phyloP scores from a whole-genome alignment of 2,797 vertebrate genomes.

The Onychomys torridus region DNA sequence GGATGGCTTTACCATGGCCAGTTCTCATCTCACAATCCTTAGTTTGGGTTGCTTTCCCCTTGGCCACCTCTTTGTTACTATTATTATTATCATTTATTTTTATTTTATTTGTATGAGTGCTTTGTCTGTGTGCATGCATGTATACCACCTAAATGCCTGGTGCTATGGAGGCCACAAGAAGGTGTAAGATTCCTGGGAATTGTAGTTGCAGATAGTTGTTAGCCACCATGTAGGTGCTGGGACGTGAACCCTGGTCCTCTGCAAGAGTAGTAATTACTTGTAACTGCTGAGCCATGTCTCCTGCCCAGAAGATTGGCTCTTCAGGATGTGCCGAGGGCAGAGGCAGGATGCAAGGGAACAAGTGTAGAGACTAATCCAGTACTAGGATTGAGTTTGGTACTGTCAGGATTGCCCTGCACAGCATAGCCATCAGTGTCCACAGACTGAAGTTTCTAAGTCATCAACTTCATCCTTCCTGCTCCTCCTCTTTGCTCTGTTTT shows the following conservation, averaged over 20 bases:
- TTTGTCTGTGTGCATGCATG: not conserved
- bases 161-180: not conserved
- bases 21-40: not conserved
- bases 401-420: fast-evolving
- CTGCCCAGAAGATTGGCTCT: not conserved
- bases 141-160: not conserved
- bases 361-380: not conserved
- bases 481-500: not conserved
- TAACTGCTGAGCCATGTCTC: not conserved
- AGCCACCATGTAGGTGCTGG: not conserved
- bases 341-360: not conserved
- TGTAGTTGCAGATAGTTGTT: not conserved
- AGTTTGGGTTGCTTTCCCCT: not conserved
- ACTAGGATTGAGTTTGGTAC: not conserved
- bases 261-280: not conserved
- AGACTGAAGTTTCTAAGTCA: not conserved
- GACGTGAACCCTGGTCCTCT: not conserved
- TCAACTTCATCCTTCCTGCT: not conserved
- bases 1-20: not conserved
- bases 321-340: not conserved
- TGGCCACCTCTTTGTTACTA: not conserved
- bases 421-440: not conserved
- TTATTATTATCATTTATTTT: not conserved
- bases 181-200: not conserved
- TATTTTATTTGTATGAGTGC: not conserved